Evolutionary conservation across 2,797 vertebrate species (phyloP), one percentile per base, ranked within the genome.

Genomic region (Myotis vivesi): DNA sequence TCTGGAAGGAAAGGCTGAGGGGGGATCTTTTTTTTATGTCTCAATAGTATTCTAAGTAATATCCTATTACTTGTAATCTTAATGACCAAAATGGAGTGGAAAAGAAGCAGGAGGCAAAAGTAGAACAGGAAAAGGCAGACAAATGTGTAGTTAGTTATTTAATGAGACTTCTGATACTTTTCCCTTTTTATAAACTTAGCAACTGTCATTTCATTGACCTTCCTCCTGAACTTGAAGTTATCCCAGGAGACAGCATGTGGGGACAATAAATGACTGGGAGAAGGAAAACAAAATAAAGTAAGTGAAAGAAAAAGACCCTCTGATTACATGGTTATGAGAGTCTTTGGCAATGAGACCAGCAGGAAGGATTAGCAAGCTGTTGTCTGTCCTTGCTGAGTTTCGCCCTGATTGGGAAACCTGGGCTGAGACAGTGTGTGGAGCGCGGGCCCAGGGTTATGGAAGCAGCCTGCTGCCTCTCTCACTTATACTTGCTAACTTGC

Each of bases 401-500:
- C 10, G 10, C 49, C 25, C 33, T n/a, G 53, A 49, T 12, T 19
- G 13, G 13, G 25, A 53, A 77, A 7, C 73, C 41, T 49, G 38
- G 16, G 38, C 68, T 41, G 51, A 89, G 64, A 57, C 2, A 3
- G 3, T 2, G 55, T 9, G 16, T 76, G 19, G 13, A 36, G 30
- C 82, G 49, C n/a, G 17, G 75, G 55, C 36, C 46, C 22, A 19
- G 30, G 2, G 22, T 71, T 76, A 15, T 12, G 49, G 38, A 71
- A 71, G 49, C 33, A 9, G 69, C 72, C 80, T 28, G 3, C 30
- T 80, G 68, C 64, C 72, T 71, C 55, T 38, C 77, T 62, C 53
- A 46, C 72, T 73, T 87, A 28, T 83, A 59, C 81, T 92, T 94
- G 80, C 62, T 89, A 71, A 57, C 82, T 83, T 90, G 69, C 69